Percentiles rank a stretch among this genome's conserved stretches.
phyloP scores from a whole-genome alignment of 2,888 invertebrate genomes.

The Ischnus inquisitorius region DNA sequence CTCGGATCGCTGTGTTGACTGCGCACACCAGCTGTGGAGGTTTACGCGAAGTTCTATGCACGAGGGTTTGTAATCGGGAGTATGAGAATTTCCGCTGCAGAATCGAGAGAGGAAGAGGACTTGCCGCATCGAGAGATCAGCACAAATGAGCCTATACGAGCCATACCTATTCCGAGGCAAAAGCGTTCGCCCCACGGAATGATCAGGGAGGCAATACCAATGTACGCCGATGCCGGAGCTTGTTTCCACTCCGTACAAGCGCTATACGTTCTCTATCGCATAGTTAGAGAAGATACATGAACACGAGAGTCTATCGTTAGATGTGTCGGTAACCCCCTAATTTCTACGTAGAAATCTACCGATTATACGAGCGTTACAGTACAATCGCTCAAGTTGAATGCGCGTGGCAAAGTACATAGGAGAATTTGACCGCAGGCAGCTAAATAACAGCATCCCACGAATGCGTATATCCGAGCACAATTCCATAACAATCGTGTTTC shows the following conservation, averaged over 20 bases:
- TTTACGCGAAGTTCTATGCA: slow-evolving; percentile 44
- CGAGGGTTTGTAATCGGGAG: slow-evolving; percentile 14
- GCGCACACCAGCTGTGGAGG: slow-evolving; percentile 30
- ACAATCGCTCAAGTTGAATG: slow-evolving; percentile 19
- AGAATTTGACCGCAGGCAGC: not conserved
- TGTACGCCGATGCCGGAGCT: not conserved
- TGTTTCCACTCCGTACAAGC: slow-evolving; percentile 9
- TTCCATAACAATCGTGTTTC: too few species aligned
- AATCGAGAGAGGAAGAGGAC: slow-evolving; percentile 22
- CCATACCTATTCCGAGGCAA: slow-evolving; percentile 47
- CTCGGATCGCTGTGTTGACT: not conserved
- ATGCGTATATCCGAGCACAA: too few species aligned
- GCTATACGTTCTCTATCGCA: not conserved
- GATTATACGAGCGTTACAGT: slow-evolving; percentile 8
- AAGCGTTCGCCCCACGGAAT: slow-evolving; percentile 44
- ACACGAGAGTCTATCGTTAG: slow-evolving; percentile 16
- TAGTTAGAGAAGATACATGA: not conserved
- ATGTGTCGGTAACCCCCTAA: slow-evolving; percentile 21
- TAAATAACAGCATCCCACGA: too few species aligned
- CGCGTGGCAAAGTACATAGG: not conserved
- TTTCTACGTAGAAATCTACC: slow-evolving; percentile 11
- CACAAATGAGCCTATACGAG: slow-evolving; percentile 61
- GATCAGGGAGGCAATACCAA: slow-evolving; percentile 13
- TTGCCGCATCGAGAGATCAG: slow-evolving; percentile 53
- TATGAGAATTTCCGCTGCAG: slow-evolving; percentile 55